Conservation (phyloP, 2,113 vertebrate species). For the Scomber japonicus region DNA sequence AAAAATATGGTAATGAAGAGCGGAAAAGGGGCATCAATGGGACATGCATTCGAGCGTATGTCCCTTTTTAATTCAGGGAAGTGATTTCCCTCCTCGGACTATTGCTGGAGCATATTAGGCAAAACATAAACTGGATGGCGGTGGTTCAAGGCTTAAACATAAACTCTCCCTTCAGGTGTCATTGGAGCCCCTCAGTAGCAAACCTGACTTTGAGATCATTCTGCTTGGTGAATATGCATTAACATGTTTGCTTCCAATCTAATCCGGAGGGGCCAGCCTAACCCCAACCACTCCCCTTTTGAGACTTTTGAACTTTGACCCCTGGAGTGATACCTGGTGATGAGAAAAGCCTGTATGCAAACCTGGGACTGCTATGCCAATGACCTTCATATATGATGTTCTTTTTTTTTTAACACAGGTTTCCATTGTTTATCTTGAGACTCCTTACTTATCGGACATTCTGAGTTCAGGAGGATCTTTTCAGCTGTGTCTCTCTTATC, state of each 20-base stretch:
- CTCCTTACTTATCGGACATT: slow-evolving; percentile 41
- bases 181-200: slow-evolving; percentile 46
- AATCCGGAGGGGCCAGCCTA: slow-evolving; percentile 43
- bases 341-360: slow-evolving; percentile 74
- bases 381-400: slow-evolving; percentile 32
- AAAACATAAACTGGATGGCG: slow-evolving; percentile 35
- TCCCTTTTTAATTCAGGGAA: slow-evolving; percentile 24
- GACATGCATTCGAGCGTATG: slow-evolving; percentile 38
- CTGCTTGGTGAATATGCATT: slow-evolving; percentile 67
- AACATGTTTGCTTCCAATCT: slow-evolving; percentile 54
- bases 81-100: slow-evolving; percentile 41
- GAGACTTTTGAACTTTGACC: slow-evolving; percentile 66
- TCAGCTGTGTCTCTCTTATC: slow-evolving; percentile 41
- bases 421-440: slow-evolving; percentile 31
- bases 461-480: slow-evolving; percentile 40
- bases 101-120: slow-evolving; percentile 54
- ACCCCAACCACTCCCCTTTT: slow-evolving; percentile 31
- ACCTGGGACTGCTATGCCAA: slow-evolving; percentile 70
- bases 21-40: slow-evolving; percentile 32
- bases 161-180: slow-evolving; percentile 52
- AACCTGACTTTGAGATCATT: slow-evolving; percentile 38
- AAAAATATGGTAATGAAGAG: slow-evolving; percentile 38
- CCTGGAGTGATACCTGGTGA: slow-evolving; percentile 49
- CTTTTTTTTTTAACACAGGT: not conserved
- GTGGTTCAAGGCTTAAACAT: slow-evolving; percentile 13